These are phyloP conservation scores for Hyles euphorbiae DNA, from an alignment of 1,140 invertebrate genomes.

Conservation along the genomic window DNA sequence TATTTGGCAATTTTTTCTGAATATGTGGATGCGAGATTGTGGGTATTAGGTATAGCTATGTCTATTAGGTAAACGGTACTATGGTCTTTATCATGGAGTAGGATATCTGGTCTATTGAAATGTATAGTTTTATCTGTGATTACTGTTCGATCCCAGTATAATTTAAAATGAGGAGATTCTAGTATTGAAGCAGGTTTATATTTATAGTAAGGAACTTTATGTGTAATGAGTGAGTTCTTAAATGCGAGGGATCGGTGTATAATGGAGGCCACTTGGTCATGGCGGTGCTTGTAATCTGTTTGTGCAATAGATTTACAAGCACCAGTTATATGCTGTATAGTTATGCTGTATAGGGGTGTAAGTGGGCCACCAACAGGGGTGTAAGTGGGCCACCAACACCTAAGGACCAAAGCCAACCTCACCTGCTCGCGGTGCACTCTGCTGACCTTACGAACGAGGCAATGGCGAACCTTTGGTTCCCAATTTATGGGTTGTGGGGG, in stretches of 20 bases:
- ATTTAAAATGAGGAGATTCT: conserved; percentile 5
- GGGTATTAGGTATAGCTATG: conserved; percentile 11
- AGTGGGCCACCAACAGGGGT: no score
- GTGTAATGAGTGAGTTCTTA: conserved; percentile 13
- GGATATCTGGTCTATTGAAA: conserved; percentile 17
- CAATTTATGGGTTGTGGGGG: no score
- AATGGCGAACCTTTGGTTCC: no score
- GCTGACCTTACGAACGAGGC: no score
- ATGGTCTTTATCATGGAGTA: conserved; percentile 10
- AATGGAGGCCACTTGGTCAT: conserved; percentile 22
- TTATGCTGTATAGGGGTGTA: no score
- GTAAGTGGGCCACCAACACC: no score
- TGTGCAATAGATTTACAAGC: conserved; percentile 15
- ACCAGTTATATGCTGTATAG: conserved; percentile 23
- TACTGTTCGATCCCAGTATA: conserved; percentile 21
- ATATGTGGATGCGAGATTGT: conserved; percentile 1
- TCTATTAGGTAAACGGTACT: conserved; percentile 17
- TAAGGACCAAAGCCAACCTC: no score
- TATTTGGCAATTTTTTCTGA: conserved; percentile 17
- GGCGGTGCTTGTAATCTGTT: conserved; percentile 22
- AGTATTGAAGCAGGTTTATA: conserved; percentile 12
- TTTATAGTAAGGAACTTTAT: conserved; percentile 15
- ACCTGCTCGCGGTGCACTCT: no score
- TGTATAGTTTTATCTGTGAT: conserved; percentile 20
- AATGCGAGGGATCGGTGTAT: conserved; percentile 16